Evolutionary conservation across 2,797 vertebrate species (phyloP), one percentile per base, ranked within the genome.

Genomic region (Halcyon smyrnensis): DNA sequence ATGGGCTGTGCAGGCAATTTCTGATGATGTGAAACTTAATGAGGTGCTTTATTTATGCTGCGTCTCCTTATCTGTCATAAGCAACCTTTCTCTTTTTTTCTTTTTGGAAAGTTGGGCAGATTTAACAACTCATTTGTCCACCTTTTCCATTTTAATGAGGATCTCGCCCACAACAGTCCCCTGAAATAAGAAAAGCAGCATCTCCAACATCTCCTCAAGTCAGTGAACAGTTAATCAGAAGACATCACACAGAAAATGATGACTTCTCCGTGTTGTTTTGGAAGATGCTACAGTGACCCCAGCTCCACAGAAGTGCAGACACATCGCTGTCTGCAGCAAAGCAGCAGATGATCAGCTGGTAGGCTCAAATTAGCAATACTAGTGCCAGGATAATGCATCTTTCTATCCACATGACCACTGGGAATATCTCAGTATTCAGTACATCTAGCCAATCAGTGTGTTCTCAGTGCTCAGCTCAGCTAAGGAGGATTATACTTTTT

Each of bases 1-100:
- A 75, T 3, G 43, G 21, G 23, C 23, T 78, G 63, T 43, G 68
- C 39, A 37, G 2, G 5, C 41, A 53, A 34, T 46, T 78, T 93
- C 94, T 93, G 86, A 60, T 25, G 1, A 60, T 13, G 27, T 75
- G 89, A 69, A 80, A 79, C 54, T 70, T 92, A 77, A 91, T 5
- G 15, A 93, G 59, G 59, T 79, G 34, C 53, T 95, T 91, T 83
- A 88, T 79, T 95, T 95, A 90, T n/a, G 51, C 54, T 34, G 86
- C 41, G 43, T 70, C n/a, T 74, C 34, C 25, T 65, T 24, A 65
- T 84, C 60, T 62, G 39, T 75, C 46, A 65, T 12, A 45, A 89
- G 32, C 30, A 78, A 41, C n/a, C 11, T 70, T 84, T 53, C 3
- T 1, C 43, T 43, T 36, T 75, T 77, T 12, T 53, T 54, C 32